Conservation (phyloP, 2,113 vertebrate species). For the Felis catus region F.catus_Fca126_mat1.0 CM031411.1:8515001-8515500, state of each 20-base stretch:
- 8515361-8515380: neutral
- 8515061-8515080: neutral
- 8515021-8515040: neutral
- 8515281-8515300: neutral
- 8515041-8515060: neutral
- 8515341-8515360: neutral
- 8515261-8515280: neutral
- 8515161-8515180: neutral
- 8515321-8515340: conserved; percentile 15
- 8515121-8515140: neutral
- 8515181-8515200: neutral
- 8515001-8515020: neutral
- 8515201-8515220: neutral
- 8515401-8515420: neutral
- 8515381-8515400: conserved; percentile 34
- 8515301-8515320: neutral
- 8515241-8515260: neutral
- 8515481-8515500: neutral
- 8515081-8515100: neutral
- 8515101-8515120: neutral
- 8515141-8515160: neutral
- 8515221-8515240: neutral
- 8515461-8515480: neutral
- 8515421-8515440: neutral
- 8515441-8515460: conserved; percentile 7